Evolutionary conservation across 1,140 invertebrate genomes (phyloP).

Genomic region (Apis laboriosa): DNA sequence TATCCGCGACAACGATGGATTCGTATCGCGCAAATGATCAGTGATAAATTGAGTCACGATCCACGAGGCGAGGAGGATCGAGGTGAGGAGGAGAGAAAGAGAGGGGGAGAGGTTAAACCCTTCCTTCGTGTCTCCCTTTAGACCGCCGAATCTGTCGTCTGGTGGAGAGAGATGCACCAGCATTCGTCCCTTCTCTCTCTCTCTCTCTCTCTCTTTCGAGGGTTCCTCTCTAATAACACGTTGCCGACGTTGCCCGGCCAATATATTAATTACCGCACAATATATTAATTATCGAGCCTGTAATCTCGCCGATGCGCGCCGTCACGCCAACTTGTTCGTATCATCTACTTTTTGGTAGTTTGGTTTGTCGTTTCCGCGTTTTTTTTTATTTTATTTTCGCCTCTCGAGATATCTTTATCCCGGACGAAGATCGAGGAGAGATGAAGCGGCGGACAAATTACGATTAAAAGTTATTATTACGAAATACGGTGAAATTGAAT

Average conservation of each 20-base stretch:
- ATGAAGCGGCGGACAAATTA: too few relatives aligned
- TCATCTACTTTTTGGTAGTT: neutral
- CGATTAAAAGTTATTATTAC: too few relatives aligned
- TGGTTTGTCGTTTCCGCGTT: neutral
- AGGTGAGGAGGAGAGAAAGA: neutral
- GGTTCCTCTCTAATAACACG: constrained; percentile 73
- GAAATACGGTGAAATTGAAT: too few relatives aligned
- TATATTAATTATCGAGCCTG: constrained; percentile 78
- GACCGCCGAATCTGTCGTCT: constrained; percentile 66
- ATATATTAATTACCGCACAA: constrained; percentile 79
- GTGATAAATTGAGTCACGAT: constrained; percentile 68
- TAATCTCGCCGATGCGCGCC: constrained; percentile 68
- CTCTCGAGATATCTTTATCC: too few relatives aligned
- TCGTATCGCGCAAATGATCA: constrained; percentile 65
- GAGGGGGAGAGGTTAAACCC: neutral
- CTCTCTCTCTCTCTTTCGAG: neutral
- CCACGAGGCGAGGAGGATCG: neutral
- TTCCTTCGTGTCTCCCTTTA: too few relatives aligned
- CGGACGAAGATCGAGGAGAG: too few relatives aligned
- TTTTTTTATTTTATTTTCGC: neutral
- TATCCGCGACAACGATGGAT: constrained; percentile 52
- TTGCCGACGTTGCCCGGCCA: constrained; percentile 65
- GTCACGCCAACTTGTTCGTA: constrained; percentile 20
- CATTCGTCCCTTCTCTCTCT: neutral
- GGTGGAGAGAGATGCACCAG: constrained; percentile 45